phyloP scores from a whole-genome alignment of 2,888 invertebrate species.

The Sminthurinus aureus region DNA sequence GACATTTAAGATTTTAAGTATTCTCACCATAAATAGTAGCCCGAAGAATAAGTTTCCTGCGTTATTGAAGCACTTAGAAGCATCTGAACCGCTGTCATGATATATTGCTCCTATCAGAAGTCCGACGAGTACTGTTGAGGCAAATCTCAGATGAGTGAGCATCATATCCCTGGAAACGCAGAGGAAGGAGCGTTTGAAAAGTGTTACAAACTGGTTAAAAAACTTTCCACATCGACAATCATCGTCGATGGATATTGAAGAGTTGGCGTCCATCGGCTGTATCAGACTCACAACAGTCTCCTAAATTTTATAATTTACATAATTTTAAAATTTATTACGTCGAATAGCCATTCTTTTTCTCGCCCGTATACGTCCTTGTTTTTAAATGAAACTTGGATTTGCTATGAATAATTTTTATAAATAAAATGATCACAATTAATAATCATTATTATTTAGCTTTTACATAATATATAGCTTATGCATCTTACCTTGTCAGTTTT shows the following conservation, averaged over 20 bases:
- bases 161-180: conserved; percentile 89
- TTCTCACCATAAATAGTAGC: conserved; percentile 65
- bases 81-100: conserved; percentile 86
- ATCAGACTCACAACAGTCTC: conserved; percentile 52
- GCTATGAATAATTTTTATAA: no score
- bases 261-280: conserved; percentile 33
- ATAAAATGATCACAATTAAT: no score
- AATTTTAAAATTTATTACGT: no score
- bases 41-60: conserved; percentile 96
- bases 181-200: conserved; percentile 82
- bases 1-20: no score
- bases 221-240: conserved; percentile 59
- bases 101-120: conserved; percentile 91
- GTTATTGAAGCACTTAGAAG: conserved; percentile 92
- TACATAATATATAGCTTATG: no score
- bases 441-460: no score
- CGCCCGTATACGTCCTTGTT: no score
- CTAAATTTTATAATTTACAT: conserved; percentile 29
- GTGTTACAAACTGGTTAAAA: conserved; percentile 84
- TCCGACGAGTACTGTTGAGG: conserved; percentile 90
- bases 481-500: conserved; percentile 29
- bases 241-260: conserved; percentile 42
- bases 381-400: no score
- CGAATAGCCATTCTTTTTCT: no score
- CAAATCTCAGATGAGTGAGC: conserved; percentile 85